phyloP scores from a whole-genome alignment of 37 sponge, comb jelly and placozoan species.

The Mnemiopsis leidyi region DNA sequence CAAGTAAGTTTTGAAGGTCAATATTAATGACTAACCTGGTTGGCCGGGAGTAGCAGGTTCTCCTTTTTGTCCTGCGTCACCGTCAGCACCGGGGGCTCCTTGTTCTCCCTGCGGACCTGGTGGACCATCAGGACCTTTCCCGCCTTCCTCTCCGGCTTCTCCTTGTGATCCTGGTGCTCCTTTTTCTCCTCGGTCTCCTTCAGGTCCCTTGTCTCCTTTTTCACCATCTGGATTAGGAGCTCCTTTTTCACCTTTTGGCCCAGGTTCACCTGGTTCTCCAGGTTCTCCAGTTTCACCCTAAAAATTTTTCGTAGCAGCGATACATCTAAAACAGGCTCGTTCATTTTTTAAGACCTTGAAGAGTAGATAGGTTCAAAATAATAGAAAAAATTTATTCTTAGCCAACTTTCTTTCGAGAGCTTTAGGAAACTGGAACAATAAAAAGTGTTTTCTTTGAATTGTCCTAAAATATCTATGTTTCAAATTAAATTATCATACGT shows the following conservation, averaged over 20 bases:
- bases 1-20: too few species aligned
- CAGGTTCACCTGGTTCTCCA: slow-evolving; percentile 50
- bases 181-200: slow-evolving; percentile 4
- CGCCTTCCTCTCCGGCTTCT: slow-evolving; percentile 13
- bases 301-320: not conserved
- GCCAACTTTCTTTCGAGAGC: too few species aligned
- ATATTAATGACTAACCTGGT: slow-evolving; percentile 1
- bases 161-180: slow-evolving; percentile 57
- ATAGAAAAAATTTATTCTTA: too few species aligned
- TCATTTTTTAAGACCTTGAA: too few species aligned
- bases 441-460: too few species aligned
- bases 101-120: not conserved
- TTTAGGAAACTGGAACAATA: too few species aligned
- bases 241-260: slow-evolving; percentile 67
- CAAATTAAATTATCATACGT: not conserved
- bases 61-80: not conserved
- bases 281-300: not conserved
- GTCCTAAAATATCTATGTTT: too few species aligned
- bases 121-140: not conserved
- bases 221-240: slow-evolving; percentile 20
- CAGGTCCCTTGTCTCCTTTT: slow-evolving; percentile 15
- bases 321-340: too few species aligned
- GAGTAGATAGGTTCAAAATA: too few species aligned
- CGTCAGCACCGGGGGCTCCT: not conserved
- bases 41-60: not conserved